Percentiles rank a stretch among this genome's conserved stretches.
Evolutionary conservation across 1,140 invertebrate species (phyloP).

Genomic region (Zophobas morio): DNA sequence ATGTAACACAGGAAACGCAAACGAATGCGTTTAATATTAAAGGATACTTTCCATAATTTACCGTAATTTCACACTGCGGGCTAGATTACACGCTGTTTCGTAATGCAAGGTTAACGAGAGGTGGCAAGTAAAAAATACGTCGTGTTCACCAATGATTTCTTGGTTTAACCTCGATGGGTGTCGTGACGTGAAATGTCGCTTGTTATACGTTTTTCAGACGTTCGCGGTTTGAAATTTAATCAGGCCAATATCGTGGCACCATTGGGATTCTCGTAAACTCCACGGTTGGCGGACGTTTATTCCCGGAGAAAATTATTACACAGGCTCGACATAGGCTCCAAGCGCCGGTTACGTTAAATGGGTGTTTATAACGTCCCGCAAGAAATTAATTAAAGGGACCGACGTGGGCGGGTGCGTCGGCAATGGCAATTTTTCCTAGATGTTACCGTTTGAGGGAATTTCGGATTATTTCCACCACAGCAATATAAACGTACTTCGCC

Average conservation of each 20-base stretch:
- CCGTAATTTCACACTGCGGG: slow-evolving; percentile 41
- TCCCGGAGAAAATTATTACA: slow-evolving; percentile 2
- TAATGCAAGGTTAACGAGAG: slow-evolving; percentile 39
- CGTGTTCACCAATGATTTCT: slow-evolving; percentile 14
- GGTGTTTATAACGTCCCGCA: slow-evolving; percentile 7
- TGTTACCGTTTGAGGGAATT: too few species aligned
- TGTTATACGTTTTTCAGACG: slow-evolving; percentile 17
- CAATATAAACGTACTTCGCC: too few species aligned
- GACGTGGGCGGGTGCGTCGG: neutral
- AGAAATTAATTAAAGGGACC: slow-evolving; percentile 5
- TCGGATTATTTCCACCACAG: too few species aligned
- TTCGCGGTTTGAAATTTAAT: slow-evolving; percentile 24
- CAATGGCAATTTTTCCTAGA: too few species aligned
- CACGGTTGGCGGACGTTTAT: neutral
- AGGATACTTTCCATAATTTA: slow-evolving; percentile 42
- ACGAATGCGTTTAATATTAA: slow-evolving; percentile 43
- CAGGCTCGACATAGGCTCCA: neutral
- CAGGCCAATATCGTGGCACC: slow-evolving; percentile 21
- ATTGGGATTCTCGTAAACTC: slow-evolving; percentile 7
- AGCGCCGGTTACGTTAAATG: slow-evolving; percentile 3
- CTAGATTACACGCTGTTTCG: slow-evolving; percentile 34
- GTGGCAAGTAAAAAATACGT: slow-evolving; percentile 13
- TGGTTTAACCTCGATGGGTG: slow-evolving; percentile 19
- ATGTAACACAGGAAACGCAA: slow-evolving; percentile 41
- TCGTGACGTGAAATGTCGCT: slow-evolving; percentile 20